Evolutionary conservation across 2,797 vertebrate genomes (phyloP).

Genomic region (Sebastolobus alascanus): DNA sequence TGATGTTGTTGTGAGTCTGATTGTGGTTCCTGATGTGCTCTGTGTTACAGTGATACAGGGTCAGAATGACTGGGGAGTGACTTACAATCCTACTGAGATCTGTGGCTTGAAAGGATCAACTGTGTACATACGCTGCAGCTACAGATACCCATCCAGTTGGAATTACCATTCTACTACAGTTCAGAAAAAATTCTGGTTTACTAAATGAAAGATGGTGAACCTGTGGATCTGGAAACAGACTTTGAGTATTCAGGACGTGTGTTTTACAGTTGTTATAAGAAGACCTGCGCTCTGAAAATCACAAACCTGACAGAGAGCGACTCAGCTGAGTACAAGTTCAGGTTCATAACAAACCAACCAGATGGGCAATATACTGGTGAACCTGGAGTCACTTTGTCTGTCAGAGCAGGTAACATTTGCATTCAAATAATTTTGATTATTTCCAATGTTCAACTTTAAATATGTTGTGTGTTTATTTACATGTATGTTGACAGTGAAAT

Average conservation of each 20-base stretch:
- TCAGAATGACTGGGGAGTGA: neutral
- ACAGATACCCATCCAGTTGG: rapidly evolving
- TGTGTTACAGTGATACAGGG: conserved; percentile 36
- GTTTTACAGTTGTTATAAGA: rapidly evolving
- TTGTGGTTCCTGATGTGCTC: conserved; percentile 9
- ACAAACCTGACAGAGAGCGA: conserved; percentile 13
- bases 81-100: rapidly evolving
- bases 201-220: rapidly evolving
- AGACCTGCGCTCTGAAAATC: neutral
- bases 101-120: conserved; percentile 46
- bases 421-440: neutral
- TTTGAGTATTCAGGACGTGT: conserved; percentile 18
- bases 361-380: rapidly evolving
- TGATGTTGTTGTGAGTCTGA: neutral
- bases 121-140: neutral
- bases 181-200: neutral
- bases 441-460: neutral
- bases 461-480: too few species aligned
- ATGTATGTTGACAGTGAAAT: neutral
- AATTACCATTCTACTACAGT: rapidly evolving
- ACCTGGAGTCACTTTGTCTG: conserved; percentile 2
- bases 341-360: neutral
- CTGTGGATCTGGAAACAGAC: neutral
- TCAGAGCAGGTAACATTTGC: neutral
- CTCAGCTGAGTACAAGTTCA: conserved; percentile 32